Conservation (phyloP, 1,140 invertebrate species). For the Bombus affinis region DNA sequence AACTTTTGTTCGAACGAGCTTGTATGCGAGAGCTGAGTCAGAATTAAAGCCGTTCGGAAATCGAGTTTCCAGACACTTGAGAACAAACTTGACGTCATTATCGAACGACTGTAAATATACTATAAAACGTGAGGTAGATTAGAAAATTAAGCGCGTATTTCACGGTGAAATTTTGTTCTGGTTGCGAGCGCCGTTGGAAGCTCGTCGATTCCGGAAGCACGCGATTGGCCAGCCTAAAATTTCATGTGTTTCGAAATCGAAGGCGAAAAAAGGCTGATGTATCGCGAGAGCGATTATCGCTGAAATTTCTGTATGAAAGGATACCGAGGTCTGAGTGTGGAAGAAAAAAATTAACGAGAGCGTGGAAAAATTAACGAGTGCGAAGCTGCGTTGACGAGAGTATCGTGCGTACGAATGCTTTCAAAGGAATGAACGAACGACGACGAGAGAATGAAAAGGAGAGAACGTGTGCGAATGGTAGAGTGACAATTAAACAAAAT, state of each 20-base stretch:
- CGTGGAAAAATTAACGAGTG: conserved; percentile 40
- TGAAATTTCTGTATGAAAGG: conserved; percentile 67
- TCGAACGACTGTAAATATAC: conserved; percentile 53
- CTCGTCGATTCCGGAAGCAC: conserved; percentile 68
- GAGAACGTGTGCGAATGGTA: conserved; percentile 51
- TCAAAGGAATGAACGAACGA: neutral
- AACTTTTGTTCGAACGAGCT: conserved; percentile 27
- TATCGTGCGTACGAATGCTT: conserved; percentile 35
- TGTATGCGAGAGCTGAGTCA: conserved; percentile 20
- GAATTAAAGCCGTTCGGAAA: conserved; percentile 43
- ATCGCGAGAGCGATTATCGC: conserved; percentile 64
- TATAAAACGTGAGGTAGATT: conserved; percentile 43
- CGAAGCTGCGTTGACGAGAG: conserved; percentile 33
- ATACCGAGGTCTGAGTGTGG: conserved; percentile 39
- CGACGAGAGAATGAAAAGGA: conserved; percentile 27
- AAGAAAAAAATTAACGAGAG: conserved; percentile 63
- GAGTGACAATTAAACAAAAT: conserved; percentile 77
- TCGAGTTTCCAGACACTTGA: conserved; percentile 30
- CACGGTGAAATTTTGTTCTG: conserved; percentile 54
- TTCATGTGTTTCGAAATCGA: conserved; percentile 61
- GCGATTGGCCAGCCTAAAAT: conserved; percentile 68
- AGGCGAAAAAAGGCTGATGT: conserved; percentile 65
- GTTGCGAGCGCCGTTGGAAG: conserved; percentile 57
- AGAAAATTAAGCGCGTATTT: conserved; percentile 38
- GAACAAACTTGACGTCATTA: conserved; percentile 16